A percentile compares a stretch with the other conserved stretches of the same genome.
These are phyloP conservation scores for Nomada ruficornis DNA, from an alignment of 2,888 invertebrate species.

Conservation along the genomic window DNA sequence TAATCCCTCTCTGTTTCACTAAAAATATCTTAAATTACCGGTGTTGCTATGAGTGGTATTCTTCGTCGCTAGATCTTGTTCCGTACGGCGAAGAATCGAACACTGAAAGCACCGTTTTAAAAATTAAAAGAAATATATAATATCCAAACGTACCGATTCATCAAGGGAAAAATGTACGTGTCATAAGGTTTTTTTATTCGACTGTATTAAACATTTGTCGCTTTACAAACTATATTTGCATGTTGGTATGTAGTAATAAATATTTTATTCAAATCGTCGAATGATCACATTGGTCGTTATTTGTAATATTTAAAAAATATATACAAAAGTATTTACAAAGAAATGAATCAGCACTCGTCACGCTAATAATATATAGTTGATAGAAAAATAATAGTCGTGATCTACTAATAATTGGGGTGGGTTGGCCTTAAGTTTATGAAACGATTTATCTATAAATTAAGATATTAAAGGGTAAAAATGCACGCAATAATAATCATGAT, in stretches of 20 bases:
- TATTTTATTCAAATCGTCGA: conserved; percentile 72
- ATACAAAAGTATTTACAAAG: conserved; percentile 79
- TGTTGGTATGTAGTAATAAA: conserved; percentile 66
- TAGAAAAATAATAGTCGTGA: conserved; percentile 73
- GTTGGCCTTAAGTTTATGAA: conserved; percentile 17
- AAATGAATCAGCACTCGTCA: conserved; percentile 62
- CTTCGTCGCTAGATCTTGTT: neutral
- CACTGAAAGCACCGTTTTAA: conserved; percentile 1
- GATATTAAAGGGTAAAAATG: neutral
- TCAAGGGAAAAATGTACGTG: neutral
- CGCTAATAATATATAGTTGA: conserved; percentile 54
- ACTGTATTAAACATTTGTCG: neutral
- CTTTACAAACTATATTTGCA: conserved; percentile 31
- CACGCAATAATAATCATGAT: conserved; percentile 2
- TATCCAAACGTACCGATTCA: neutral
- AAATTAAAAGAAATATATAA: neutral
- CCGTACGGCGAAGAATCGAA: neutral
- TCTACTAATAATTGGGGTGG: conserved; percentile 30
- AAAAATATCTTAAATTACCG: conserved; percentile 29
- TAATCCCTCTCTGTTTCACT: conserved; percentile 14
- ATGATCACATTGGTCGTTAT: conserved; percentile 72
- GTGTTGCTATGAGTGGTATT: conserved; percentile 15
- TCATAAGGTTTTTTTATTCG: conserved; percentile 9
- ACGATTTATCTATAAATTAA: conserved; percentile 15
- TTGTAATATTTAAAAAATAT: conserved; percentile 72